Conservation (phyloP, 2,113 vertebrate genomes). For the Zosterops pallidus region DNA sequence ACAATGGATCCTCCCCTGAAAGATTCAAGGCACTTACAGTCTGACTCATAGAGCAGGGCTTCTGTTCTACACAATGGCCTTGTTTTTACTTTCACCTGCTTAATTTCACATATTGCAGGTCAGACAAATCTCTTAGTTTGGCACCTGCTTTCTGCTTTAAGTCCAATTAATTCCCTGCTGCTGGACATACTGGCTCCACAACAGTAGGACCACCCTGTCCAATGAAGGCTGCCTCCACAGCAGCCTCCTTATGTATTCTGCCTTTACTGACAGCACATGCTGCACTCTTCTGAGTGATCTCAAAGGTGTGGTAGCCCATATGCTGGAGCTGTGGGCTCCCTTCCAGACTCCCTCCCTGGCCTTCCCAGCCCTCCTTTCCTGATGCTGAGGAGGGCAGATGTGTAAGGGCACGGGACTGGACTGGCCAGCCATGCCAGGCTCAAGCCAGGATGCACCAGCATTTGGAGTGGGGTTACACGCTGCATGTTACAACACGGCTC, state of each 20-base stretch:
- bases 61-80: not conserved
- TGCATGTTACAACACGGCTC: rapidly evolving
- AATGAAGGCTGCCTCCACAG: rapidly evolving
- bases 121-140: not conserved
- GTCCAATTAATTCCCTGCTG: not conserved
- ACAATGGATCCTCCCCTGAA: not conserved
- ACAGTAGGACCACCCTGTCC: not conserved
- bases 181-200: not conserved
- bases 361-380: not conserved
- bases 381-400: not conserved
- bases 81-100: not conserved
- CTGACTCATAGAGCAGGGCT: not conserved
- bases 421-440: rapidly evolving
- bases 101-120: not conserved
- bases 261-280: rapidly evolving
- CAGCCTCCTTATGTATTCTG: rapidly evolving
- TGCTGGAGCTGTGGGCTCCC: not conserved
- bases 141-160: not conserved
- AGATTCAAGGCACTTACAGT: not conserved
- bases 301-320: too few species aligned
- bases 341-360: not conserved
- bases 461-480: rapidly evolving
- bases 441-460: rapidly evolving
- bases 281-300: not conserved
- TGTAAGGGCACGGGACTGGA: not conserved